Conservation (phyloP, 2,797 vertebrate genomes). For the Okamejei kenojei region DNA sequence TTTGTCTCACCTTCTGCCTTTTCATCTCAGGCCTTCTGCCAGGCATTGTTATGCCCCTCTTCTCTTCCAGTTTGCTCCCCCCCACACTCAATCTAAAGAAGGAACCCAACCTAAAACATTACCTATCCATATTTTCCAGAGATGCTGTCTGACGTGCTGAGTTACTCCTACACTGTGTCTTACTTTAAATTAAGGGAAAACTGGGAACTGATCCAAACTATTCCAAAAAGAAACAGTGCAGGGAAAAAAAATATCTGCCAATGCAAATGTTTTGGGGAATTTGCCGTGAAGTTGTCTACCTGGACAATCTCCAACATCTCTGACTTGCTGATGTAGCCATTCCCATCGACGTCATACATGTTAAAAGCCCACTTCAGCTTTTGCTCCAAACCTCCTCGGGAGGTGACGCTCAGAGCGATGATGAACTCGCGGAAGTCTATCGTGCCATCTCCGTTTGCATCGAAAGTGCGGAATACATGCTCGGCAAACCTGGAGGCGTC, state of each 20-base stretch:
- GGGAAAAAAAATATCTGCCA: constrained; percentile 48
- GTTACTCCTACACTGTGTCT: too few species aligned
- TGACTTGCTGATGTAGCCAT: constrained; percentile 72
- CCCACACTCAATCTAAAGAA: too few species aligned
- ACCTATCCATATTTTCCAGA: too few species aligned
- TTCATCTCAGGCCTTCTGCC: too few species aligned
- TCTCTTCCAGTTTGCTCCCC: too few species aligned
- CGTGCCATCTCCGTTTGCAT: constrained; percentile 69
- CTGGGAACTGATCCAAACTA: constrained; percentile 42
- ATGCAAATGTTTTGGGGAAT: constrained; percentile 34
- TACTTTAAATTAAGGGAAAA: background rate
- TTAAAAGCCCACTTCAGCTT: constrained; percentile 77
- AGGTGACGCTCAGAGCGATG: constrained; percentile 71
- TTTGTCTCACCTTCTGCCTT: too few species aligned
- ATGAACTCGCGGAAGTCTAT: constrained; percentile 79
- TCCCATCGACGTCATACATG: constrained; percentile 75
- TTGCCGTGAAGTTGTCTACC: constrained; percentile 50
- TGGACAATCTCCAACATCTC: constrained; percentile 77
- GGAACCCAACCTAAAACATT: too few species aligned
- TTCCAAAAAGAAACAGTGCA: constrained; percentile 47
- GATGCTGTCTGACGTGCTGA: too few species aligned
- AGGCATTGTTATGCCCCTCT: too few species aligned
- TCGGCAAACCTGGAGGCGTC: constrained; percentile 74
- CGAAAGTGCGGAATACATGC: constrained; percentile 73
- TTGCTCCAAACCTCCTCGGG: constrained; percentile 71